Percentiles rank a stretch among this genome's conserved stretches.
phyloP scores from a whole-genome alignment of 2,113 vertebrate species.

The Semnopithecus entellus region DNA sequence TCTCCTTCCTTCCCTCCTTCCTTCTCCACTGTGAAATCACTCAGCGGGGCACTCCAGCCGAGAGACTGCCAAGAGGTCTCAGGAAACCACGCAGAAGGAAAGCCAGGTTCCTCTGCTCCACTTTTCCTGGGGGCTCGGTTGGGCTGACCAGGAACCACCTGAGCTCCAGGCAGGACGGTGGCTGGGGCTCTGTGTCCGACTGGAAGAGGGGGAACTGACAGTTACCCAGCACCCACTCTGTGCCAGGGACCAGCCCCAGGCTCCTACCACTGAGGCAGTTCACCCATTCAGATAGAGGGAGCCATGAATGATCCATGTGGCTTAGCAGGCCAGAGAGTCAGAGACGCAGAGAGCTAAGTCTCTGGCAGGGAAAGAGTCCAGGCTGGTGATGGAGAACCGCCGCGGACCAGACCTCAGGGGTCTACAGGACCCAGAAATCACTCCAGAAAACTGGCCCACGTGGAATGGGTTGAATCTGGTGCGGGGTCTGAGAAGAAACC shows the following conservation, averaged over 20 bases:
- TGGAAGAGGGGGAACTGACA: neutral
- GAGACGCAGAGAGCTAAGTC: neutral
- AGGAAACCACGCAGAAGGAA: neutral
- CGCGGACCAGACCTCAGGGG: accelerated
- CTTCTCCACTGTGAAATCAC: neutral
- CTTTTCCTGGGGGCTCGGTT: neutral
- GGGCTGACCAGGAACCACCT: neutral
- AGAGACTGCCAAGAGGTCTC: neutral
- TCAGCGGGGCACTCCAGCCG: neutral
- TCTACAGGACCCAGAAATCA: neutral
- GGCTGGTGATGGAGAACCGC: neutral
- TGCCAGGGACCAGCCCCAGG: accelerated
- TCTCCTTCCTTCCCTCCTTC: neutral
- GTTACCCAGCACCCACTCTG: neutral
- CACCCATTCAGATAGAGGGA: neutral
- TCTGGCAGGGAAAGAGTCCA: accelerated
- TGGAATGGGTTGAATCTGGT: neutral
- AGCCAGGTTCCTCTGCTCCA: neutral
- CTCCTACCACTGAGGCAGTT: accelerated
- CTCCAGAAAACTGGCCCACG: accelerated
- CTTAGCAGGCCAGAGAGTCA: neutral
- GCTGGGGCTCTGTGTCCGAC: neutral
- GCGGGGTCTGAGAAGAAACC: neutral
- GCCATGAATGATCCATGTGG: accelerated
- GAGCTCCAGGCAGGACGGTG: neutral